These are phyloP conservation scores for Spatulosminthurus flaviceps DNA, from an alignment of 2,888 invertebrate genomes.

Conservation along the genomic window DNA sequence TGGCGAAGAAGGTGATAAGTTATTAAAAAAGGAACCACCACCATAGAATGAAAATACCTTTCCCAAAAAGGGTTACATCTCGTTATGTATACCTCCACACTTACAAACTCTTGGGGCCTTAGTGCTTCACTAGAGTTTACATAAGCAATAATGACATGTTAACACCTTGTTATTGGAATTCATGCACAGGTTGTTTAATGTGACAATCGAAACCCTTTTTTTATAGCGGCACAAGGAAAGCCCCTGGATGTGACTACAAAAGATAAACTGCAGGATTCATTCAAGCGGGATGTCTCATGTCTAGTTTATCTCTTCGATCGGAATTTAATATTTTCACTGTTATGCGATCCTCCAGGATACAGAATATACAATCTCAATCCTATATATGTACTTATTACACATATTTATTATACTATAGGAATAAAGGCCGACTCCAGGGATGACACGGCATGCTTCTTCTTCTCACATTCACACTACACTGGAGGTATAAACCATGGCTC, in stretches of 20 bases:
- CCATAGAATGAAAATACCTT: no score
- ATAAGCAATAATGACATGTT: constrained; percentile 3
- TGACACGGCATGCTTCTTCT: constrained; percentile 1
- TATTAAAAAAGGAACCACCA: no score
- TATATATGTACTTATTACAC: no score
- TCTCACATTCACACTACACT: neutral
- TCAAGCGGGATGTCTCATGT: constrained; percentile 18
- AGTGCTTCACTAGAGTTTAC: neutral
- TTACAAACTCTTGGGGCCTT: no score
- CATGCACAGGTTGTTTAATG: constrained; percentile 18
- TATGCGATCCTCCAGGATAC: neutral
- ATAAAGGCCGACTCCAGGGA: neutral
- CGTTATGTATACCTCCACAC: no score
- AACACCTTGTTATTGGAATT: constrained; percentile 18
- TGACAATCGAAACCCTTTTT: constrained; percentile 16
- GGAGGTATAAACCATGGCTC: no score
- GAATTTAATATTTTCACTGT: constrained; percentile 13
- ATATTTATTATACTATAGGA: no score
- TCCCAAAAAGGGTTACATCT: no score
- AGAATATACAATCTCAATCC: neutral
- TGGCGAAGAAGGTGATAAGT: no score
- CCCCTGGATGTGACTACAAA: constrained; percentile 14
- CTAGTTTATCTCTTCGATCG: constrained; percentile 11
- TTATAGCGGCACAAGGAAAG: constrained; percentile 5
- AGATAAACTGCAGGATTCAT: constrained; percentile 12